Base-by-base conservation (phyloP, 2,113 vertebrate genomes). In the Podarcis raffonei region DNA sequence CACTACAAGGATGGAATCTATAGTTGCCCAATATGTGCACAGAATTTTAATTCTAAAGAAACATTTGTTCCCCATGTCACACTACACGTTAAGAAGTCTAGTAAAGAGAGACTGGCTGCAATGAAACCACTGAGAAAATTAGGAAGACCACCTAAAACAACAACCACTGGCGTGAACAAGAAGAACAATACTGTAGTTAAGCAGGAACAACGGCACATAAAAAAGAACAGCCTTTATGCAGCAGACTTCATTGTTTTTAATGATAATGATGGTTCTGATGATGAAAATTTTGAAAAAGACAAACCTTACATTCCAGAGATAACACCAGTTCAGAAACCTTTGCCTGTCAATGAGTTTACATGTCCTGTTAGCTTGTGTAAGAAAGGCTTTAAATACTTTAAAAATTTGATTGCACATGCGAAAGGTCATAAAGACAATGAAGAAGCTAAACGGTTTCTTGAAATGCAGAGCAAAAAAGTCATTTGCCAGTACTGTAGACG, bases 401-500 rank as follows among this genome's bases (percentile, higher is more conserved):
- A 98, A 95, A 99, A 99, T 91, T 96, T 99, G 48, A 97, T 99
- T 91, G 98, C 98, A 68, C 98, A 99, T 0, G 98, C 98, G 25
- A 99, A 97, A 88, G 97, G 96, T 76, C 99, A 99, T 74, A 98
- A 98, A 32, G 98, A 99, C 84, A 97, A 97, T 1, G 98, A 99
- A 88, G 99, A 99, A 94, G 99, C 98, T 1, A 98, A 98, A 88
- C 98, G 97, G 76, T 99, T 98, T 88, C 98, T 99, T 76, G 98
- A 99, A 96, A 98, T 99, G 98, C 98, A 98, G 91, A 98, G 97
- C 95, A 99, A 98, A 92, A 99, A 99, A 95, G 98, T 99, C 18
- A 97, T 99, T 94, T 99, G 99, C 92, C 99, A 99, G 96, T 99
- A 99, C 96, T 99, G 99, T 92, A 98, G 98, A 15, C 97, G 99